Base-by-base conservation (phyloP, 2,113 vertebrate species). In the Abramis brama region DNA sequence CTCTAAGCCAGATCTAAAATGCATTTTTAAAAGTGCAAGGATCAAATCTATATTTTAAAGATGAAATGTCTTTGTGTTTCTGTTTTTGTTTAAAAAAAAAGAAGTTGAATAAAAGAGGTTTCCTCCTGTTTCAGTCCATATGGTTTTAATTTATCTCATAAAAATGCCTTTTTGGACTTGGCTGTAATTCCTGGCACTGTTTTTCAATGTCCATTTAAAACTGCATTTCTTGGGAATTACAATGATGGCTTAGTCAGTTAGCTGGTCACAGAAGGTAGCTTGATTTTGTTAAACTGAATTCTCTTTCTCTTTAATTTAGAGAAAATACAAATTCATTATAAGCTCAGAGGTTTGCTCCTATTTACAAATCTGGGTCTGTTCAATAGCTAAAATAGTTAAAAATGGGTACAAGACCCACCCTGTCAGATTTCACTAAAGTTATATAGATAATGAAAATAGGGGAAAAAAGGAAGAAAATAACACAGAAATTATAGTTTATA, bases 401-500 rank as follows among this genome's bases (percentile, higher is more conserved):
- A 85, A 78, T 84, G 73, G 25, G 50, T 71, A 23, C 25, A 66
- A 85, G 57, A 6, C 71, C 19, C 13, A 64, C 25, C 25, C 39
- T 36, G 52, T 80, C 64, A 79, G 59, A 68, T 57, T 70, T 55
- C 10, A 50, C 52, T 79, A 3, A 76, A 59, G 88, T 71, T 84
- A 30, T 76, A 50, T 33, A 33, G 30, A 70, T 70, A 70, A 36
- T 70, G 19, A 9, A 43, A 43, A 10, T 43, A 10, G 8, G 0
- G 9, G 9, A 0, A 43, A 43, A 9, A 43, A 43, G 43, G 17
- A 70, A 71, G 33, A 39, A 23, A 23, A 19, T 70, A 70, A 39
- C 33, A 23, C 68, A 71, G 68, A 71, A 12, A 11, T 11, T 0
- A 87, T 89, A 89, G 90, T 91, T 92, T 87, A 89, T 89, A 87